These are phyloP conservation scores for Netelia virgata DNA, from an alignment of 2,888 invertebrate genomes.

Conservation along the genomic window DNA sequence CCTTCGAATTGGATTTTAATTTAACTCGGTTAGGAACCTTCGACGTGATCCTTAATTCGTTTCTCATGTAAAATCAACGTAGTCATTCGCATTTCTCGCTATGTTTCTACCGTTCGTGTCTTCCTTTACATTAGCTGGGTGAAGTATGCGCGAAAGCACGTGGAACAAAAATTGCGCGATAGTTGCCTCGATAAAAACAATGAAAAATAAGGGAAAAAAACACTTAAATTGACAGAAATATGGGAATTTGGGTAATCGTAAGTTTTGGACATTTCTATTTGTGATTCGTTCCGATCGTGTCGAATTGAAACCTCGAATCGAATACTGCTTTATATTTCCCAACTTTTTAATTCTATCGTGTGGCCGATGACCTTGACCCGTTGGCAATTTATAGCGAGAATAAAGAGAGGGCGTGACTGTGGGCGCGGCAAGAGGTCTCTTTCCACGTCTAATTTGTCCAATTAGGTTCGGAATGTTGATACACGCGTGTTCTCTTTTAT, in stretches of 20 bases:
- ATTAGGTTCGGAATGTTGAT: neutral
- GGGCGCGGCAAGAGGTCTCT: conserved; percentile 42
- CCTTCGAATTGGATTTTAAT: conserved; percentile 70
- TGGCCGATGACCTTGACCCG: conserved; percentile 39
- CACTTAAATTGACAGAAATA: neutral
- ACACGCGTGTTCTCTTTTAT: too few relatives aligned
- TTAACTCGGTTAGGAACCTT: conserved; percentile 64
- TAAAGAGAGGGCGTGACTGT: conserved; percentile 23
- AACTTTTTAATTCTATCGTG: neutral
- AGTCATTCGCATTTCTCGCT: neutral
- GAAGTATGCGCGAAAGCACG: neutral
- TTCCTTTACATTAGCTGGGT: neutral
- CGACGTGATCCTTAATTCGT: conserved; percentile 1
- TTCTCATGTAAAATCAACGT: conserved; percentile 10
- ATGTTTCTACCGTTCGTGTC: neutral
- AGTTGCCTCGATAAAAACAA: neutral
- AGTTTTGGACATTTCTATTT: neutral
- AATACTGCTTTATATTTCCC: neutral
- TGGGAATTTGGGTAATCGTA: neutral
- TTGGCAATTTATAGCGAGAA: neutral
- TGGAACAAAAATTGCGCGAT: neutral
- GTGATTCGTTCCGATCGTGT: neutral
- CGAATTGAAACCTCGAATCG: too few relatives aligned
- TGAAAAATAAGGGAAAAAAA: neutral
- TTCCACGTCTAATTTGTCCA: conserved; percentile 28